Base-by-base conservation (phyloP, 2,888 invertebrate genomes). In the Petrolisthes manimaculis region DNA sequence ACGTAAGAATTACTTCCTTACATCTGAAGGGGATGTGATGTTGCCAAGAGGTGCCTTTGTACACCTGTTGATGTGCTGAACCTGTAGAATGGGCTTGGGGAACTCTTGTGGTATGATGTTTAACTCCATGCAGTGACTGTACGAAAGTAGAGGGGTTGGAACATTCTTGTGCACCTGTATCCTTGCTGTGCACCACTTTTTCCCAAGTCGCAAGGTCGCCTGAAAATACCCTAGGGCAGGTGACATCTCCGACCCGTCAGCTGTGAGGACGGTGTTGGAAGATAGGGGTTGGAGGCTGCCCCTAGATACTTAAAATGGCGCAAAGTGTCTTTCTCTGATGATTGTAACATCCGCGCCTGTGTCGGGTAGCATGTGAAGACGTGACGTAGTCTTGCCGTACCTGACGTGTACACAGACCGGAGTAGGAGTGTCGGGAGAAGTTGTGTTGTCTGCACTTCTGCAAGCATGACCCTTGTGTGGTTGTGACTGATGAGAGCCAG, bases 311-410 rank as follows among this genome's bases (percentile, higher is more conserved):
- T 51, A 0, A 4, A 53, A 21, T 9, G 51, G 0, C 2, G 14
- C 1, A 4, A 18, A 4, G 24, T n/a, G n/a, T n/a, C 3, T 24
- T 24, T 14, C 56, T 9, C n/a, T n/a, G n/a, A n/a, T n/a, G n/a
- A n/a, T n/a, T n/a, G n/a, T n/a, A n/a, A n/a, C n/a, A 21, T 56
- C 56, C 12, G 81, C 24, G 5, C 61, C 61, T 61, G 82, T 82
- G 24, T 82, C 24, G 4, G 82, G 56, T 21, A 82, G 24, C 56
- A 82, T 82, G 12, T 56, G 37, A 56, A 82, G 3, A 12, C 24
- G 18, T 18, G 61, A 82, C 6, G n/a, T 61, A 51, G 21, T 51
- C 9, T 6, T 67, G 0, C 61, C 24, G 67, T 82, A 24, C n/a
- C 5, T 1, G 9, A 82, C 9, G 6, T 24, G 37, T 0, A 82